Conservation (phyloP, 1,140 invertebrate species). For the Nixonia krombeini region DNA sequence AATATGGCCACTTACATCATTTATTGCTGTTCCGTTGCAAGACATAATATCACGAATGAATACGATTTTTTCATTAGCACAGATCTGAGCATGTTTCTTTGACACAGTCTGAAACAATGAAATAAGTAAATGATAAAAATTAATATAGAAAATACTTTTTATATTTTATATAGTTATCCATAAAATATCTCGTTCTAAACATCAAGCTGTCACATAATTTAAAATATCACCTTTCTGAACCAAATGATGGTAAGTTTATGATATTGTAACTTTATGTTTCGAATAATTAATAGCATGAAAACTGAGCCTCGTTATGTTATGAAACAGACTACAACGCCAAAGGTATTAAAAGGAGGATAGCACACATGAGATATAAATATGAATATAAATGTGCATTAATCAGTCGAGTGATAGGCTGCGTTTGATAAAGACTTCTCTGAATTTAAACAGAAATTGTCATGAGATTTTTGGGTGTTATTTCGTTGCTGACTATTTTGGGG, state of each 20-base stretch:
- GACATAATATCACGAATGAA: conserved; percentile 62
- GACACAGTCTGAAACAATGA: conserved; percentile 58
- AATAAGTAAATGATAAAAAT: conserved; percentile 18
- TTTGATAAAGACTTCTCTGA: neutral
- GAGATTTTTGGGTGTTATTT: conserved; percentile 12
- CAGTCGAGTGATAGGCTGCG: conserved; percentile 1
- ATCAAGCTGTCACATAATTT: no score
- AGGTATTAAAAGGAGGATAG: no score
- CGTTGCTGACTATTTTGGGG: neutral
- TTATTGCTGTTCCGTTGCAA: conserved; percentile 60
- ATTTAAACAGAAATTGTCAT: neutral
- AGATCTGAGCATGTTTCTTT: conserved; percentile 63
- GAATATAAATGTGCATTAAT: no score
- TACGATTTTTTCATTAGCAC: conserved; percentile 38
- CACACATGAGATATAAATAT: no score
- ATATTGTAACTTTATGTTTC: no score
- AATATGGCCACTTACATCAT: conserved; percentile 62
- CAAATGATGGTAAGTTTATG: no score
- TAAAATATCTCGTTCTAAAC: no score
- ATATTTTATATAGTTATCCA: no score
- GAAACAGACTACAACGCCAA: no score
- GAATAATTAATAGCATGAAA: no score
- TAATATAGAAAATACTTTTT: neutral
- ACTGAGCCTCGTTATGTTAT: no score
- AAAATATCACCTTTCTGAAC: no score